Evolutionary conservation across 2,888 invertebrate species (phyloP).

Genomic region (Amphipoea oculea): DNA sequence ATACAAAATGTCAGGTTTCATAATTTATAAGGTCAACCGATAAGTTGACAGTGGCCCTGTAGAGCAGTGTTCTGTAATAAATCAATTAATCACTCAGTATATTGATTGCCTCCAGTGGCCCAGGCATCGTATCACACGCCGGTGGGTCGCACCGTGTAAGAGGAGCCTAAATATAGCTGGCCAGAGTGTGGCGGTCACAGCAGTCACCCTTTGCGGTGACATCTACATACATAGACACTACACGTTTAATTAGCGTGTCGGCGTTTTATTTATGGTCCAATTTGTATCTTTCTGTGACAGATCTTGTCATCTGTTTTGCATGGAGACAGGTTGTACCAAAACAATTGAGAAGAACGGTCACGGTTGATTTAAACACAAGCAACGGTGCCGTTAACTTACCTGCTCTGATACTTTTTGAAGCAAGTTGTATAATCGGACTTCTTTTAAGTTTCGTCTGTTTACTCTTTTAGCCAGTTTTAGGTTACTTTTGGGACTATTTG

Average conservation of each 20-base stretch:
- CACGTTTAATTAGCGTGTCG: constrained; percentile 62
- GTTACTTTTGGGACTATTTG: neutral
- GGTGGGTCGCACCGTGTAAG: constrained; percentile 75
- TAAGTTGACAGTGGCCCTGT: constrained; percentile 77
- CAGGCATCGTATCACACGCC: constrained; percentile 81
- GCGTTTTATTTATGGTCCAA: constrained; percentile 49
- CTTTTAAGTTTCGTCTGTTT: constrained; percentile 32
- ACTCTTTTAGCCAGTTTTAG: neutral
- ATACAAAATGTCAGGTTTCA: constrained; percentile 74
- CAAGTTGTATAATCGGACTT: constrained; percentile 19
- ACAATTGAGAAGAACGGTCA: constrained; percentile 25
- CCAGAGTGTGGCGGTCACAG: constrained; percentile 69
- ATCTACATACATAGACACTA: constrained; percentile 53
- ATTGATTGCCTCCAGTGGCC: constrained; percentile 81
- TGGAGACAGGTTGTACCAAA: constrained; percentile 36
- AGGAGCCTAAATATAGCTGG: constrained; percentile 84
- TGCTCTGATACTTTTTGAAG: constrained; percentile 43
- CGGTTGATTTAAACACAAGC: constrained; percentile 18
- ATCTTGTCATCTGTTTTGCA: constrained; percentile 39
- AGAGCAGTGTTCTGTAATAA: constrained; percentile 78
- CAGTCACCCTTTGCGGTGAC: constrained; percentile 76
- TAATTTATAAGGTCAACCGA: constrained; percentile 73
- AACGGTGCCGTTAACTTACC: constrained; percentile 48
- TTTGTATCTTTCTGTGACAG: constrained; percentile 33
- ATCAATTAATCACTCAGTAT: constrained; percentile 78